Conservation (phyloP, 1,140 invertebrate species). For the Drosophila nigrodunni region DNA sequence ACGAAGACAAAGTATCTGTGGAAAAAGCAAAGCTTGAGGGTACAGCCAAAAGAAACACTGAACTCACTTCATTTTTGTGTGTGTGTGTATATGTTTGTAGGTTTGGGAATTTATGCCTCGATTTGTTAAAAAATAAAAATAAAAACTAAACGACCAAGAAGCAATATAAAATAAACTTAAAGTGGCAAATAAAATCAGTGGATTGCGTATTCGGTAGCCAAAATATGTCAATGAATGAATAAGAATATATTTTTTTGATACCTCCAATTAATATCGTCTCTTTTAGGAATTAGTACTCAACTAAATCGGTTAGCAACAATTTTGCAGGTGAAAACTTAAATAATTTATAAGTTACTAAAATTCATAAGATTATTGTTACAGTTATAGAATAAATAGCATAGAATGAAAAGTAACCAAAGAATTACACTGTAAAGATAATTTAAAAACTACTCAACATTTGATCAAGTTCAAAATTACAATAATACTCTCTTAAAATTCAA, state of each 20-base stretch:
- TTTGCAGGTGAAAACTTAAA: too few relatives aligned
- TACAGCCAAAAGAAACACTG: slow-evolving; percentile 29
- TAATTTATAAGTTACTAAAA: too few relatives aligned
- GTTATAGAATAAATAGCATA: too few relatives aligned
- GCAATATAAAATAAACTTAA: slow-evolving; percentile 58
- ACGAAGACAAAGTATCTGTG: slow-evolving; percentile 71
- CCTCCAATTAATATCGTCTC: neutral
- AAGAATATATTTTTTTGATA: too few relatives aligned
- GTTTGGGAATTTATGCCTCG: slow-evolving; percentile 73
- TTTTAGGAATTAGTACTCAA: too few relatives aligned
- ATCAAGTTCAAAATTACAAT: too few relatives aligned
- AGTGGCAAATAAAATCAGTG: slow-evolving; percentile 46
- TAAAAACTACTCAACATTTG: too few relatives aligned
- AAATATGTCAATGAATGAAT: slow-evolving; percentile 27
- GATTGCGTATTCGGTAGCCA: slow-evolving; percentile 54
- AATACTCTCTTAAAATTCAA: too few relatives aligned
- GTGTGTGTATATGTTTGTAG: slow-evolving; percentile 31
- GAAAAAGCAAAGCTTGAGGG: slow-evolving; percentile 28
- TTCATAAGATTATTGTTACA: too few relatives aligned
- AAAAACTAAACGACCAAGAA: slow-evolving; percentile 34
- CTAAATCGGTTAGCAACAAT: too few relatives aligned
- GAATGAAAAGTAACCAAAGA: too few relatives aligned
- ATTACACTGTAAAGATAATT: too few relatives aligned
- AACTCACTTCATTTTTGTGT: slow-evolving; percentile 23
- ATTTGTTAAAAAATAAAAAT: slow-evolving; percentile 46